Percentiles rank a stretch among this genome's conserved stretches.
Evolutionary conservation across 2,797 vertebrate species (phyloP).

Genomic region (Mastacembelus armatus): DNA sequence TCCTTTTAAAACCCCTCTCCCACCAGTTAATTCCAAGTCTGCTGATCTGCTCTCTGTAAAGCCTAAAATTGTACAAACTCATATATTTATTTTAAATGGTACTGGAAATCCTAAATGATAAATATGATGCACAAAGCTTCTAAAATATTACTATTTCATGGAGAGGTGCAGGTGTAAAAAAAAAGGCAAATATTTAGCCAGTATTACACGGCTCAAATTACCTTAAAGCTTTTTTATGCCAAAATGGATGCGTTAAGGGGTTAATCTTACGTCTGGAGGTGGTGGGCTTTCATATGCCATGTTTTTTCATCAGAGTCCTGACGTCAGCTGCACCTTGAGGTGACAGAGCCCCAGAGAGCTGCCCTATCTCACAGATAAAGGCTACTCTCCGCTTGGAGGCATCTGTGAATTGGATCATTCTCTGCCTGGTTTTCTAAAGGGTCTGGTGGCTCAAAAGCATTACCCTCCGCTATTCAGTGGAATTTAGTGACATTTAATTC

Average conservation of each 20-base stretch:
- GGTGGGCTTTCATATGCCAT: conserved; percentile 26
- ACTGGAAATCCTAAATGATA: no score
- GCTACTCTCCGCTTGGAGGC: conserved; percentile 17
- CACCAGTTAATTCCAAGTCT: background rate
- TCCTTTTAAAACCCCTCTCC: background rate
- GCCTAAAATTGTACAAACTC: background rate
- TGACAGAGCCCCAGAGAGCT: conserved; percentile 67
- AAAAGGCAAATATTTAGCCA: no score
- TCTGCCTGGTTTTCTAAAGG: conserved; percentile 20
- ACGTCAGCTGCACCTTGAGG: conserved; percentile 77
- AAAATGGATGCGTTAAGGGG: conserved; percentile 4
- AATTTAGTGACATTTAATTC: conserved; percentile 65
- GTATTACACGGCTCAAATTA: background rate
- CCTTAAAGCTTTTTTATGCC: background rate
- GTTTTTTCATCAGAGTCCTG: conserved; percentile 54
- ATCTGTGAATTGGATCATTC: conserved; percentile 25
- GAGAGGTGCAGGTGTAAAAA: no score
- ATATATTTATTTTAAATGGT: background rate
- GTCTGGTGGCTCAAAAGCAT: conserved; percentile 38
- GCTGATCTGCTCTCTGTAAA: background rate
- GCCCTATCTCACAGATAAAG: conserved; percentile 68
- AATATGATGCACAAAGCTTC: background rate
- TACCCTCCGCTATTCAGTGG: conserved; percentile 42
- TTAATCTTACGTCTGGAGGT: conserved; percentile 17
- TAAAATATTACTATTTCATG: background rate